Evolutionary conservation across 1,140 invertebrate genomes (phyloP).

Genomic region (Maniola jurtina): DNA sequence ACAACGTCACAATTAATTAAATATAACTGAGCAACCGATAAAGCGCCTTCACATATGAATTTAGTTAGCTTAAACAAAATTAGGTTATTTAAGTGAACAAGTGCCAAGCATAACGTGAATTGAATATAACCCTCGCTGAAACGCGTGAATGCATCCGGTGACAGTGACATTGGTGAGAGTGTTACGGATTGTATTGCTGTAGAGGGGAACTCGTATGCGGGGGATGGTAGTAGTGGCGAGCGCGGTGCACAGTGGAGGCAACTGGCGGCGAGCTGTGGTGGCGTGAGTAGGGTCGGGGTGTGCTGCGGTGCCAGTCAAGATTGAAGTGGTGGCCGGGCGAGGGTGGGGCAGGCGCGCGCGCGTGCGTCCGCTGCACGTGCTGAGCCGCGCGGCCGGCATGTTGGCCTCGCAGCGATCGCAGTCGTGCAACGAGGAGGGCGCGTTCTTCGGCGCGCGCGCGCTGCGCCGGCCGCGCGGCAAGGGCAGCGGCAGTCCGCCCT

Average conservation of each 20-base stretch:
- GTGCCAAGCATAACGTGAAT: conserved; percentile 40
- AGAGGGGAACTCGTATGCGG: not conserved
- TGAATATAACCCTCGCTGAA: not conserved
- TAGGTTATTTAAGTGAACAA: conserved; percentile 41
- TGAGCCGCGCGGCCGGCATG: conserved; percentile 65
- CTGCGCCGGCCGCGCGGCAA: conserved; percentile 73
- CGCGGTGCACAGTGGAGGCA: not conserved
- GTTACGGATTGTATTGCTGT: conserved; percentile 13
- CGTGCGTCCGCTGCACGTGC: conserved; percentile 62
- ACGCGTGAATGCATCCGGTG: conserved; percentile 19
- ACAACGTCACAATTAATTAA: conserved; percentile 30
- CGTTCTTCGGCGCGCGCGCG: conserved; percentile 76
- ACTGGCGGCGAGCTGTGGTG: not conserved
- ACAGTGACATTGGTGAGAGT: conserved; percentile 11
- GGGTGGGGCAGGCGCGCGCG: conserved; percentile 69
- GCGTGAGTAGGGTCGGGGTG: not conserved
- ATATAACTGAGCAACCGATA: conserved; percentile 50
- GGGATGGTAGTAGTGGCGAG: not conserved
- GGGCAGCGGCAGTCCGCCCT: conserved; percentile 71
- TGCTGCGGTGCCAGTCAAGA: conserved; percentile 50
- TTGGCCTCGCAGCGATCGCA: conserved; percentile 73
- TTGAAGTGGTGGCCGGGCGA: conserved; percentile 71
- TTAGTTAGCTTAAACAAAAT: conserved; percentile 50
- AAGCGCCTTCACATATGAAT: conserved; percentile 62
- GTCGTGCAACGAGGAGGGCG: conserved; percentile 78